Base-by-base conservation (phyloP, 2,113 vertebrate genomes). In the Epinephelus moara region DNA sequence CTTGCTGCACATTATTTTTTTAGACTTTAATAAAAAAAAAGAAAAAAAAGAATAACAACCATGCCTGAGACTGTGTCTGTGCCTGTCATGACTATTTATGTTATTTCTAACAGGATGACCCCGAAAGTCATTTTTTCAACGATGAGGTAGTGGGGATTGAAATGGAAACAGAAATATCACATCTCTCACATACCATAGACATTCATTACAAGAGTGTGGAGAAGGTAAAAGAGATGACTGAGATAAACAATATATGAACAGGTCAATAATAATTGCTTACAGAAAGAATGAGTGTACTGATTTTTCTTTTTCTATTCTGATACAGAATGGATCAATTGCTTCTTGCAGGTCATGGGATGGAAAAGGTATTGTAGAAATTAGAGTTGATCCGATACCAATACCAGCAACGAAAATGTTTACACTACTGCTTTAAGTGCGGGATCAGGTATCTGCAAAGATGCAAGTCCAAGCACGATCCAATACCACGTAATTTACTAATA, bases 331-430 rank as follows among this genome's bases (percentile, higher is more conserved):
- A 56, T 2, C 0, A 0, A 60, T 13, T 10, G 64, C 19, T 3
- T 61, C 57, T 1, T 90, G 91, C 11, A 0, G 11, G 6, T 94
- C 89, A 1, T 92, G 86, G 92, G 4, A 90, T 60, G 90, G 88
- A 12, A 42, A 53, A 69, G 82, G 84, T 27, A 74, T 0, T 4
- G 57, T 21, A 63, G 50, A 45, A 45, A 45, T 11, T 12, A 12
- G 42, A 45, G 10, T 45, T 45, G 11, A 3, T 45, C 42, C 33
- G 0, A 45, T 45, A 45, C 42, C 42, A 45, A 10, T 45, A 37
- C 6, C 33, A 37, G 33, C 33, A 6, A 6, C 3, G 33, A 37
- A 37, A 37, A 37, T 37, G 33, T 37, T 37, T 37, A 6, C 33
- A 37, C 5, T 37, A 37, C 33, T 45, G 42, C 42, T 45, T 45